These are phyloP conservation scores for Oreochromis grahami DNA, from an alignment of 2,797 vertebrate species.

Conservation along the genomic window DNA sequence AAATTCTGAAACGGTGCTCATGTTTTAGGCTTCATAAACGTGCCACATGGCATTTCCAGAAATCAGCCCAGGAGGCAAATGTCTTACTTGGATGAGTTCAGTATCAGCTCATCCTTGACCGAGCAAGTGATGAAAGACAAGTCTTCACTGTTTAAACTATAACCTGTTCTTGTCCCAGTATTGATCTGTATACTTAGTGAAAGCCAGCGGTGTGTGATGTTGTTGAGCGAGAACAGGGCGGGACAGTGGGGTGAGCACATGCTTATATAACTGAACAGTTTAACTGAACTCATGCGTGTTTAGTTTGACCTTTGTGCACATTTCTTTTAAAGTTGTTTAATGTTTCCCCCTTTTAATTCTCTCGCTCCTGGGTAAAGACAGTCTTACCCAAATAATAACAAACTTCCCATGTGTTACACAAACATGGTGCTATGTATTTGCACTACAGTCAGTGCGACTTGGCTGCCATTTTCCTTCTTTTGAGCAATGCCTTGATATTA, in stretches of 20 bases:
- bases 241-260: conserved; percentile 2
- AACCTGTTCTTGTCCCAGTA: conserved; percentile 51
- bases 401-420: neutral
- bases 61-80: neutral
- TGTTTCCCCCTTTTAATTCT: neutral
- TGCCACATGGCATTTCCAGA: conserved; percentile 2
- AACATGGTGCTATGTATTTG: neutral
- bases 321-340: conserved; percentile 22
- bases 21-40: conserved; percentile 21
- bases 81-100: conserved; percentile 10
- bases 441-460: neutral
- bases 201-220: conserved; percentile 50
- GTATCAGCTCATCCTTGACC: conserved; percentile 15
- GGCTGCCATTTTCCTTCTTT: neutral
- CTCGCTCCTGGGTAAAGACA: neutral
- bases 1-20: neutral
- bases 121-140: neutral
- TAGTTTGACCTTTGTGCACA: conserved; percentile 28
- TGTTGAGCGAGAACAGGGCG: conserved; percentile 1
- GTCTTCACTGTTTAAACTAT: conserved; percentile 51
- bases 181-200: conserved; percentile 60
- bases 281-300: conserved; percentile 32
- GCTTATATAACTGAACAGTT: conserved; percentile 37
- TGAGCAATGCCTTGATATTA: neutral
- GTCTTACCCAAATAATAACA: neutral